These are phyloP conservation scores for Apolygus lucorum DNA, from an alignment of 1,140 invertebrate species.

Conservation along the genomic window DNA sequence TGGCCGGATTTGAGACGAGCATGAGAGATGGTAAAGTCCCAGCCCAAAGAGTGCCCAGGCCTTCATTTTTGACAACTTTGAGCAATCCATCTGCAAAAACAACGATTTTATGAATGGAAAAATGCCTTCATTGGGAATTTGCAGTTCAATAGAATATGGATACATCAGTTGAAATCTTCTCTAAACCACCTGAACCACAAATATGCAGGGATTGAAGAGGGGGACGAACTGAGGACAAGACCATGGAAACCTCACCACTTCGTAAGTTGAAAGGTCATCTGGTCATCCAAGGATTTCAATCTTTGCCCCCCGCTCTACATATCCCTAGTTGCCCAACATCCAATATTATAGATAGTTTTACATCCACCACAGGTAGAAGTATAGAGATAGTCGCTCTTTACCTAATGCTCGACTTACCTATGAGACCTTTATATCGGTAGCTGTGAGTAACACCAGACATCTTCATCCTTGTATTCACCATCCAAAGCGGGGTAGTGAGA, in stretches of 20 bases:
- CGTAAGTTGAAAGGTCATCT: no score
- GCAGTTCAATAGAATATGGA: no score
- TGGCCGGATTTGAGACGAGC: constrained; percentile 75
- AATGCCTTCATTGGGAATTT: not conserved
- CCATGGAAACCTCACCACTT: no score
- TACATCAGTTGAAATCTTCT: not conserved
- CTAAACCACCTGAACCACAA: no score
- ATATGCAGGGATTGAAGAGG: constrained; percentile 6
- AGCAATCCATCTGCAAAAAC: constrained; percentile 44
- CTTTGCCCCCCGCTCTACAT: no score
- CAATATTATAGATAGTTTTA: no score
- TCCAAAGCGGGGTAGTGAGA: constrained; percentile 79
- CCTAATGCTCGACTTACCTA: no score
- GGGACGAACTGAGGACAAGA: not conserved
- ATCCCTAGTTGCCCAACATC: no score
- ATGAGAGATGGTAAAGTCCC: constrained; percentile 74
- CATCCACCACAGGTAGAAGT: no score
- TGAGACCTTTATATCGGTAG: constrained; percentile 43
- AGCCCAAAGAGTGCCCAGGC: constrained; percentile 57
- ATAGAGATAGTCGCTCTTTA: no score
- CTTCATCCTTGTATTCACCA: constrained; percentile 80
- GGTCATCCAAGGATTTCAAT: no score
- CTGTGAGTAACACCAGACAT: constrained; percentile 47
- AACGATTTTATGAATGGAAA: not conserved
- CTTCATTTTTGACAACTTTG: constrained; percentile 43